phyloP scores from a whole-genome alignment of 2,113 vertebrate genomes.

The Rhizomys pruinosus region DNA sequence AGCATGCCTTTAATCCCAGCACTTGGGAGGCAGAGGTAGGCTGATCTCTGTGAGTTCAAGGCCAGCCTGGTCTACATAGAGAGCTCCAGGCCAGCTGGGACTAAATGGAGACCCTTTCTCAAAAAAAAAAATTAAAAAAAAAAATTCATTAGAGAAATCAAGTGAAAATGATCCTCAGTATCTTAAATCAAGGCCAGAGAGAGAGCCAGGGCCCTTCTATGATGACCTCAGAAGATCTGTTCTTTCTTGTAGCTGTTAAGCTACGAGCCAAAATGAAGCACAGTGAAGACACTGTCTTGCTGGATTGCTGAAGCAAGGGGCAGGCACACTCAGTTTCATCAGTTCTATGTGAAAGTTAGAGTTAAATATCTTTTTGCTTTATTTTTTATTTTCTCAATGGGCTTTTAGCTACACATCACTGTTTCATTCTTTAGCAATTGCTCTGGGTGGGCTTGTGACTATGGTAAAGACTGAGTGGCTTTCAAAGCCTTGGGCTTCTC shows the following conservation, averaged over 20 bases:
- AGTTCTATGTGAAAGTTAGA: neutral
- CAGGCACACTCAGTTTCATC: neutral
- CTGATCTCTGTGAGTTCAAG: too few relatives aligned
- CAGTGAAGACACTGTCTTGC: neutral
- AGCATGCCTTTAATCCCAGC: too few relatives aligned
- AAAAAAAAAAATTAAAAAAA: too few relatives aligned
- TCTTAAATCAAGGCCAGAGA: slow-evolving; percentile 8
- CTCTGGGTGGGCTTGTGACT: neutral
- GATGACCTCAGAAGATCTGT: neutral
- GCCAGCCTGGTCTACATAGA: too few relatives aligned
- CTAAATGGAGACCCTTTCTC: too few relatives aligned
- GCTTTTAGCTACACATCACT: neutral
- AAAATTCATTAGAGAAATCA: neutral
- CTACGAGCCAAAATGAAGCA: neutral
- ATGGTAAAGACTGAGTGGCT: neutral
- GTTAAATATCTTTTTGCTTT: neutral
- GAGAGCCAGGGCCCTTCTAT: neutral
- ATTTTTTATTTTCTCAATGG: slow-evolving; percentile 20
- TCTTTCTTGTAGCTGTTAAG: neutral
- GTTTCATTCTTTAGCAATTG: neutral
- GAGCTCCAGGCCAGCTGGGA: too few relatives aligned
- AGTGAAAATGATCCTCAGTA: neutral
- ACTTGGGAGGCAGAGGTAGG: too few relatives aligned
- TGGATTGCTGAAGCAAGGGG: neutral
- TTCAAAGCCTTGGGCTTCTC: neutral